Evolutionary conservation across 2,113 vertebrate genomes (phyloP).

Genomic region (Oxygymnocypris stewartii): DNA sequence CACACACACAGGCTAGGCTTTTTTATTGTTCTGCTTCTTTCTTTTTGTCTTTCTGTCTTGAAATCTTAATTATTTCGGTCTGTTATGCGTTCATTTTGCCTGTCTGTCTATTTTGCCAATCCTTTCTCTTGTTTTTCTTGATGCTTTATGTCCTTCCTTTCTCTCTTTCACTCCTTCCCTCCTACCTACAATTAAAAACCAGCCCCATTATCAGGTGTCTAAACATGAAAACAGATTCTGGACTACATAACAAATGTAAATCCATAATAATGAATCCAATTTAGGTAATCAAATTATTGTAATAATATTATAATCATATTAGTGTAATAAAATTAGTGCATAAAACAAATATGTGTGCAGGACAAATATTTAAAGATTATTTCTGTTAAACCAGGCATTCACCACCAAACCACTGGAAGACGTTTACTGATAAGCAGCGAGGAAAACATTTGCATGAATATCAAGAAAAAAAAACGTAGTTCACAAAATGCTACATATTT

Average conservation of each 20-base stretch:
- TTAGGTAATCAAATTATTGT: slow-evolving; percentile 28
- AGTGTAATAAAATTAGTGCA: not conserved
- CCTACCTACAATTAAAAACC: not conserved
- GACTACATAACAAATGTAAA: slow-evolving; percentile 1
- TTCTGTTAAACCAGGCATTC: not conserved
- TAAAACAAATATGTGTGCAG: slow-evolving; percentile 5
- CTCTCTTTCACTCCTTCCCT: not conserved
- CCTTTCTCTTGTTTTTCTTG: too few species aligned
- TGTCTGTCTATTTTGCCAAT: not conserved
- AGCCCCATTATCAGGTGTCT: not conserved
- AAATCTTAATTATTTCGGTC: not conserved
- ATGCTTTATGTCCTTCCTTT: not conserved
- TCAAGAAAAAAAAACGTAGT: not conserved
- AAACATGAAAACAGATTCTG: not conserved
- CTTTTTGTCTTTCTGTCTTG: not conserved
- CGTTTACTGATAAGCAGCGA: not conserved
- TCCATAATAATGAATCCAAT: not conserved
- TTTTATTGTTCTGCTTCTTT: slow-evolving; percentile 12
- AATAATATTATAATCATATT: too few species aligned
- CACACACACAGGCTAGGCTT: slow-evolving; percentile 25
- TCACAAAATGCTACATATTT: slow-evolving; percentile 5
- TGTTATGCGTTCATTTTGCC: not conserved
- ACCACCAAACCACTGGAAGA: not conserved
- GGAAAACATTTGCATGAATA: not conserved
- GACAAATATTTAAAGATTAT: slow-evolving; percentile 1